Evolutionary conservation across 2,888 invertebrate species (phyloP).

Genomic region (Ceraclea dissimilis): DNA sequence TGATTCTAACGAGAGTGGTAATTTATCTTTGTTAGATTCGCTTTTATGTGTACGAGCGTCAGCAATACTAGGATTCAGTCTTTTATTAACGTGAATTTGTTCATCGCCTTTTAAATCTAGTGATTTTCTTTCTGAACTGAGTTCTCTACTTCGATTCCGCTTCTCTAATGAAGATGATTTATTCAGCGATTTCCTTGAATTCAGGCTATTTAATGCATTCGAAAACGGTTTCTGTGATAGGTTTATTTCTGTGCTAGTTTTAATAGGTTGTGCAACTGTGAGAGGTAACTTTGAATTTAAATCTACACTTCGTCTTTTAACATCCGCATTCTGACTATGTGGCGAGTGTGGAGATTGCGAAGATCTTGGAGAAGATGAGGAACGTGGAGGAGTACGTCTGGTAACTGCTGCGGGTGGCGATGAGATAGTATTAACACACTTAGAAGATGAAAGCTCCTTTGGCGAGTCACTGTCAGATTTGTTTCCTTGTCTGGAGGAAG

Average conservation of each 20-base stretch:
- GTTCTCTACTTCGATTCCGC: slow-evolving; percentile 4
- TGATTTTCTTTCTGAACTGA: slow-evolving; percentile 4
- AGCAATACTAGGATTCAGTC: slow-evolving; percentile 19
- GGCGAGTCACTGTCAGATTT: slow-evolving; percentile 30
- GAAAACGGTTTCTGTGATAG: not conserved
- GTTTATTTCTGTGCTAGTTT: not conserved
- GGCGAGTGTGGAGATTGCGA: slow-evolving; percentile 22
- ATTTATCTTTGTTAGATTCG: slow-evolving; percentile 8
- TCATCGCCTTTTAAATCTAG: slow-evolving; percentile 17
- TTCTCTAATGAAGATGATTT: not conserved
- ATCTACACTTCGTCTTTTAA: slow-evolving; percentile 18
- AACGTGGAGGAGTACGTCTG: slow-evolving; percentile 14
- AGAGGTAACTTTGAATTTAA: slow-evolving; percentile 7
- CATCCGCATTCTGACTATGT: slow-evolving; percentile 10
- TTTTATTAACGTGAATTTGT: slow-evolving; percentile 20
- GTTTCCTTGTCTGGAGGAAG: slow-evolving; percentile 34
- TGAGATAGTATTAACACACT: slow-evolving; percentile 2
- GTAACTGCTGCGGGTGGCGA: slow-evolving; percentile 19
- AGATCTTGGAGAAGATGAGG: slow-evolving; percentile 15
- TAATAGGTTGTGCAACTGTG: too few species aligned
- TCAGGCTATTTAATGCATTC: not conserved
- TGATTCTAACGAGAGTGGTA: not conserved
- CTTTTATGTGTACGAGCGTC: slow-evolving; percentile 13
- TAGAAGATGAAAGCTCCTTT: slow-evolving; percentile 1
- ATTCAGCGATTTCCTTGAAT: not conserved